These are phyloP conservation scores for Tupaia chinensis DNA, from an alignment of 2,113 vertebrate genomes.

Conservation along the genomic window DNA sequence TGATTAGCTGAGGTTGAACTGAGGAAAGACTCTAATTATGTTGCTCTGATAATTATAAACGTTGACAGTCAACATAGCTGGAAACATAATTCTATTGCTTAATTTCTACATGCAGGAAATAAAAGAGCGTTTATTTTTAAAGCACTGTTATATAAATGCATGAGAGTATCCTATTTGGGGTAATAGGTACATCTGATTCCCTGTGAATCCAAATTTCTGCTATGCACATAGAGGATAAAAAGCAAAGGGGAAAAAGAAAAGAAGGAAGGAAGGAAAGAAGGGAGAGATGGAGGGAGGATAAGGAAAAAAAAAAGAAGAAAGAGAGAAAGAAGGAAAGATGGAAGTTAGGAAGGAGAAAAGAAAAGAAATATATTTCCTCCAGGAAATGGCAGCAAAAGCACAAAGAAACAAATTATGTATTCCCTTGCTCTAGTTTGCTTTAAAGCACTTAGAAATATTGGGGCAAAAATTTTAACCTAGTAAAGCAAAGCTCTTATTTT, in stretches of 20 bases:
- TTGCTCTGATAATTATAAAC: constrained; percentile 39
- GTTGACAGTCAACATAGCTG: not conserved
- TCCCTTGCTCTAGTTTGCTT: constrained; percentile 1
- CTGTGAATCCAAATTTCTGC: constrained; percentile 38
- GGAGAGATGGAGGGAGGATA: not conserved
- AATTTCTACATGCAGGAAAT: constrained; percentile 26
- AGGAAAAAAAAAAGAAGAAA: not conserved
- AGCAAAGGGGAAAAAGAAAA: not conserved
- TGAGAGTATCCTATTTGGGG: not conserved
- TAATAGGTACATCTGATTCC: not conserved
- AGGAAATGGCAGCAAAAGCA: not conserved
- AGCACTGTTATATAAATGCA: not conserved
- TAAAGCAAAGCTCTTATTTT: not conserved
- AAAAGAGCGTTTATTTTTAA: constrained; percentile 41
- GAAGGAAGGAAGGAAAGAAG: not conserved
- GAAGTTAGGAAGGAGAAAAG: no score
- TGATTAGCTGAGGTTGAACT: not conserved
- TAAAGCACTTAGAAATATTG: constrained; percentile 16
- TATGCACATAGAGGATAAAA: constrained; percentile 14
- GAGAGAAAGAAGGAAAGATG: no score
- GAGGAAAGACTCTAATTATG: constrained; percentile 35
- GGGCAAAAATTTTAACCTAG: not conserved
- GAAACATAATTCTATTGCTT: constrained; percentile 29
- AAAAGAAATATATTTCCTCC: not conserved
- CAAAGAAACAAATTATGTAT: not conserved